These are phyloP conservation scores for Aphodius sticticus DNA, from an alignment of 2,888 invertebrate genomes.

Conservation along the genomic window DNA sequence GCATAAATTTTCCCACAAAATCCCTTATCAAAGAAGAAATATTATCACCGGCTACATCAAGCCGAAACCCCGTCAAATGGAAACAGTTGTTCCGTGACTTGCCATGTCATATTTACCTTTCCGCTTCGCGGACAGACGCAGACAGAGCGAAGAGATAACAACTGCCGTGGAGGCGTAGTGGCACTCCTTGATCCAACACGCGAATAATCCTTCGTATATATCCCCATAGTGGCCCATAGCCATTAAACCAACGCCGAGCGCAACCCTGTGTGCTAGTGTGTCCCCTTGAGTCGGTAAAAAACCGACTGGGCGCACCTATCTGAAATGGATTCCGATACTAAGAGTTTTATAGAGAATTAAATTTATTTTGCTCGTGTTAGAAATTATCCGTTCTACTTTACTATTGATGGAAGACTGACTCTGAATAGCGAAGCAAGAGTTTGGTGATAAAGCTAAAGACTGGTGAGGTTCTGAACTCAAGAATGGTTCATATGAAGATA, in stretches of 20 bases:
- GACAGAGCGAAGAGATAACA: conserved; percentile 4
- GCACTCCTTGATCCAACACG: not conserved
- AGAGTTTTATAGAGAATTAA: not conserved
- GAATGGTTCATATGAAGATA: no score
- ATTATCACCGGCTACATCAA: not conserved
- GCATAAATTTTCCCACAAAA: not conserved
- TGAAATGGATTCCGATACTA: not conserved
- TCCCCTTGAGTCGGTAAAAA: not conserved
- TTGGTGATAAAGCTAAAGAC: no score
- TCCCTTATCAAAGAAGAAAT: not conserved
- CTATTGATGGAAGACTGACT: not conserved
- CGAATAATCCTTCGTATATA: not conserved
- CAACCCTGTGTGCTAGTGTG: not conserved
- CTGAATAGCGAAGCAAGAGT: not conserved
- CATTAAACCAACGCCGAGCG: not conserved
- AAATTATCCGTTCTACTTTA: not conserved
- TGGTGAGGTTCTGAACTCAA: no score
- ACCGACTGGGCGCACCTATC: not conserved
- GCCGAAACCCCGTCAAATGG: not conserved
- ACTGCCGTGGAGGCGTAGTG: not conserved
- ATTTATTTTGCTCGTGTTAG: not conserved
- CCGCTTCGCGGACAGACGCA: not conserved
- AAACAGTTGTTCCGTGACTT: not conserved
- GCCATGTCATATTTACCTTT: not conserved
- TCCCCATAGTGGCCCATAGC: not conserved